These are phyloP conservation scores for Nysson spinosus DNA, from an alignment of 2,888 invertebrate genomes.

Conservation along the genomic window DNA sequence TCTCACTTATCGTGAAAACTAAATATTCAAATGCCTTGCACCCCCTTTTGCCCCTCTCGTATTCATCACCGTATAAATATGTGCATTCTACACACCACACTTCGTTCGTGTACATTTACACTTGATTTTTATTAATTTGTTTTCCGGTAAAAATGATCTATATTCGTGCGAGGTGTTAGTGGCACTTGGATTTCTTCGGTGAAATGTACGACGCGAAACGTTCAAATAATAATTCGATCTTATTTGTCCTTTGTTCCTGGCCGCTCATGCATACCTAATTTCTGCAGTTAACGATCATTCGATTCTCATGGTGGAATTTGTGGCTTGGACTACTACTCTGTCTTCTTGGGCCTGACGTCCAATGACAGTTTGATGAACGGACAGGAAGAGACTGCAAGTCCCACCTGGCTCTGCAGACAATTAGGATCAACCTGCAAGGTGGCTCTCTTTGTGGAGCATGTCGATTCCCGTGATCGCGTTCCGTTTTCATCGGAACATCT, in stretches of 20 bases:
- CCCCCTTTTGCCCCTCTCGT: slow-evolving; percentile 7
- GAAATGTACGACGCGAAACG: slow-evolving; percentile 26
- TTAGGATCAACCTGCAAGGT: slow-evolving; percentile 62
- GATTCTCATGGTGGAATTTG: slow-evolving; percentile 56
- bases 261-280: slow-evolving; percentile 56
- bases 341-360: slow-evolving; percentile 55
- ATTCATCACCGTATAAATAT: slow-evolving; percentile 22
- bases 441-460: slow-evolving; percentile 56
- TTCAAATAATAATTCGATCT: slow-evolving; percentile 43
- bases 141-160: neutral
- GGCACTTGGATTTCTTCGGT: neutral
- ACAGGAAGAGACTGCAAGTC: slow-evolving; percentile 63
- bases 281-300: slow-evolving; percentile 55
- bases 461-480: slow-evolving; percentile 50
- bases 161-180: neutral
- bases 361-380: slow-evolving; percentile 66
- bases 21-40: slow-evolving; percentile 21
- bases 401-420: slow-evolving; percentile 62
- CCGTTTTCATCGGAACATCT: slow-evolving; percentile 43
- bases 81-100: neutral
- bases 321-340: slow-evolving; percentile 39
- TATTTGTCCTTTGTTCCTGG: slow-evolving; percentile 52
- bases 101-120: neutral
- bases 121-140: neutral
- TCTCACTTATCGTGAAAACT: slow-evolving; percentile 24